phyloP scores from a whole-genome alignment of 2,113 vertebrate genomes.

The Odocoileus hemionus region DNA sequence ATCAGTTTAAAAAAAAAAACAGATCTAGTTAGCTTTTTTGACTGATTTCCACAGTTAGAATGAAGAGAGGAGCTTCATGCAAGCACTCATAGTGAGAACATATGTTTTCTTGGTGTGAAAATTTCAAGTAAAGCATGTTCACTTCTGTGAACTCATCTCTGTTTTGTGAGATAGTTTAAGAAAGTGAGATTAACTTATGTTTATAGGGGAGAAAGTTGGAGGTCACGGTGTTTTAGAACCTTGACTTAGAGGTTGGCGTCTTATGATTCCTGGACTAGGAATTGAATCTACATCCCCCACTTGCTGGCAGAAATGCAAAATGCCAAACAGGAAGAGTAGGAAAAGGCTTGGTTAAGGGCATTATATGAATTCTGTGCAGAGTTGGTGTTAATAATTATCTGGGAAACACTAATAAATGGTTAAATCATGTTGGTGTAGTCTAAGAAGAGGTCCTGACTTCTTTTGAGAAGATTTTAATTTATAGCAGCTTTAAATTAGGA shows the following conservation, averaged over 20 bases:
- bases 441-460: neutral
- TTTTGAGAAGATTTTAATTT: slow-evolving; percentile 24
- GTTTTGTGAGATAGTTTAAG: slow-evolving; percentile 4
- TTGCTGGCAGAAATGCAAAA: neutral
- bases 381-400: neutral
- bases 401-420: neutral
- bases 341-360: neutral
- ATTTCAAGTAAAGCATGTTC: neutral
- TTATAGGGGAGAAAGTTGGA: neutral
- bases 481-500: slow-evolving; percentile 19
- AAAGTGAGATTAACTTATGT: neutral
- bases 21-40: neutral
- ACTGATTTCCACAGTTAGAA: neutral
- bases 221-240: neutral
- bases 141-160: neutral
- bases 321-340: neutral
- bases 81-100: neutral
- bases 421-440: neutral
- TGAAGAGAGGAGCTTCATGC: neutral
- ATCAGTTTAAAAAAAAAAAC: neutral
- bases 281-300: neutral
- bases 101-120: neutral
- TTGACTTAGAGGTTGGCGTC: neutral
- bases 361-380: neutral
- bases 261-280: neutral